Conservation (phyloP, 2,797 vertebrate genomes). For the Tauraco hartlaubi region DNA sequence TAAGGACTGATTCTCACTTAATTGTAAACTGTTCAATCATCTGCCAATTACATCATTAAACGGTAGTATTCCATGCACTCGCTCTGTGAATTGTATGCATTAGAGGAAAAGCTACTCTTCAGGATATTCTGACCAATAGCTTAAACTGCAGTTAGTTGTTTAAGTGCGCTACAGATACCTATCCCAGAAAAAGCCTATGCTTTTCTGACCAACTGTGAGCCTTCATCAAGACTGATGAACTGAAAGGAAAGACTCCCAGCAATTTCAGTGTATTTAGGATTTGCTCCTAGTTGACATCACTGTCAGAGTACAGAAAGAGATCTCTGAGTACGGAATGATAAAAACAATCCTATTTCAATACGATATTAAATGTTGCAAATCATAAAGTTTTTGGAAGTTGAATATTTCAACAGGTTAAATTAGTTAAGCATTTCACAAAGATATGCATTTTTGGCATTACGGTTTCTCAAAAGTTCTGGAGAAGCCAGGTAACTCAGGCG, state of each 20-base stretch:
- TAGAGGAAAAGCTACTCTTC: not conserved
- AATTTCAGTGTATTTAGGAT: not conserved
- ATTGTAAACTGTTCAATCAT: not conserved
- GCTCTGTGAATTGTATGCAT: not conserved
- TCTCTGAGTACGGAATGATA: not conserved
- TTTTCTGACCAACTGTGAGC: not conserved
- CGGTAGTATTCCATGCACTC: not conserved
- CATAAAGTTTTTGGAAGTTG: conserved; percentile 22
- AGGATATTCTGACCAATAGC: not conserved
- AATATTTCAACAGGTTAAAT: conserved; percentile 14
- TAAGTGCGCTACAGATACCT: not conserved
- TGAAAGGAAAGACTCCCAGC: not conserved
- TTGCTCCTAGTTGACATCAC: not conserved
- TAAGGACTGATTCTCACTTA: not conserved
- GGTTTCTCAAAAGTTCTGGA: too few relatives aligned
- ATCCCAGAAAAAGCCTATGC: not conserved
- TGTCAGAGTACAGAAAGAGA: not conserved
- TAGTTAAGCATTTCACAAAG: conserved; percentile 14
- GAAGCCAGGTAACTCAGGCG: not conserved
- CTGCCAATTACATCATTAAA: not conserved
- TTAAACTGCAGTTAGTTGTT: not conserved
- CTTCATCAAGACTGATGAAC: not conserved
- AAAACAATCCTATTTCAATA: not conserved
- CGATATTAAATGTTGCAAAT: not conserved
- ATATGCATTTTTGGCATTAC: not conserved